A percentile compares a stretch with the other conserved stretches of the same genome.
phyloP scores from a whole-genome alignment of 1,140 invertebrate species.

The Diorhabda sublineata region DNA sequence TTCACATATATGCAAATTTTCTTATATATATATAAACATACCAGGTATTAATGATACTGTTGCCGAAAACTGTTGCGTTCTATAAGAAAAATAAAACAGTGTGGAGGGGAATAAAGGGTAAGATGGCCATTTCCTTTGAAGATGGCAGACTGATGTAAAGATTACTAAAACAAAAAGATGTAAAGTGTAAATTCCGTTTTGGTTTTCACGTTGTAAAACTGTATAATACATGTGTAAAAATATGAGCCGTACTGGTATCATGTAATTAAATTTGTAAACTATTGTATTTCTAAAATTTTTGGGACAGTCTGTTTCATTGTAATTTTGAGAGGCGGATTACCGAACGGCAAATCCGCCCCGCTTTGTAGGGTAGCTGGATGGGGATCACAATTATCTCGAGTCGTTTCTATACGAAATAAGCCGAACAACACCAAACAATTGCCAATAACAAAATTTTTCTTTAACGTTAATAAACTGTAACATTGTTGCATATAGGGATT shows the following conservation, averaged over 20 bases:
- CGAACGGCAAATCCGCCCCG: constrained; percentile 24
- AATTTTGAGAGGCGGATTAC: constrained; percentile 23
- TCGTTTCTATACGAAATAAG: neutral
- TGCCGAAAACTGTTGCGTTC: neutral
- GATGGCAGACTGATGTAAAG: constrained; percentile 47
- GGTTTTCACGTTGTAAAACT: constrained; percentile 44
- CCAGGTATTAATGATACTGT: neutral
- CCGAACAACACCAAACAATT: neutral
- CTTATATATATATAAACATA: neutral
- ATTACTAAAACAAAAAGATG: constrained; percentile 44
- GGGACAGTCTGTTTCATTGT: constrained; percentile 41
- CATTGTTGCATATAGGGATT: too few species aligned
- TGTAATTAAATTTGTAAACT: constrained; percentile 46
- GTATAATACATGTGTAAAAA: constrained; percentile 48
- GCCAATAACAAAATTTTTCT: too few species aligned
- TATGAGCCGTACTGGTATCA: constrained; percentile 40
- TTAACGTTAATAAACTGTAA: too few species aligned
- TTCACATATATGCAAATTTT: neutral
- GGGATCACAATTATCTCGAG: constrained; percentile 39
- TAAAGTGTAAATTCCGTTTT: constrained; percentile 49
- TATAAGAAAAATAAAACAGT: constrained; percentile 16
- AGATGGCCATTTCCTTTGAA: constrained; percentile 34
- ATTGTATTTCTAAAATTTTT: constrained; percentile 42
- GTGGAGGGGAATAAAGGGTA: constrained; percentile 35
- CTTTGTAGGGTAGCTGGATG: constrained; percentile 47